Percentiles rank a stretch among this genome's conserved stretches.
phyloP scores from a whole-genome alignment of 2,797 vertebrate species.

The Myotis vivesi region DNA sequence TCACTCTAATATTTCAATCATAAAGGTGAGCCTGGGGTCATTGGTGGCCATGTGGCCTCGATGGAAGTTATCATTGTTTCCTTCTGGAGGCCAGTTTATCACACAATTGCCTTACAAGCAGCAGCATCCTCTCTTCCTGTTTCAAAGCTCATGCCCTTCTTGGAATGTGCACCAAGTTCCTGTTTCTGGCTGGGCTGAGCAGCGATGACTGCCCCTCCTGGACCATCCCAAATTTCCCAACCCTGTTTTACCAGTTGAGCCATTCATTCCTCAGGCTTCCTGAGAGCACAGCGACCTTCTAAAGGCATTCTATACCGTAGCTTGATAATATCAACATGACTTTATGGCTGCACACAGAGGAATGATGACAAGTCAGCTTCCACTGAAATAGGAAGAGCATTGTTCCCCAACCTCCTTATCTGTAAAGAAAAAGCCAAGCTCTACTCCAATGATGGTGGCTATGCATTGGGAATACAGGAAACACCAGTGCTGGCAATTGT shows the following conservation, averaged over 20 bases:
- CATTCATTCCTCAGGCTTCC: not conserved
- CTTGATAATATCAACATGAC: not conserved
- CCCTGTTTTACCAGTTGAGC: not conserved
- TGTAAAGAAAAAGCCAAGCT: not conserved
- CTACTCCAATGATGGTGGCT: not conserved
- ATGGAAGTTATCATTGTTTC: not conserved
- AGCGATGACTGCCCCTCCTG: not conserved
- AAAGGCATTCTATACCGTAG: not conserved
- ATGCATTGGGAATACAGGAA: not conserved
- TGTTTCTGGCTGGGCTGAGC: slow-evolving; percentile 37
- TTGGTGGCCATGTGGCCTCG: not conserved
- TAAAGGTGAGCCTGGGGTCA: not conserved
- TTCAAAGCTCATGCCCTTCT: slow-evolving; percentile 32
- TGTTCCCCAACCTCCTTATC: not conserved
- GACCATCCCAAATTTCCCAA: slow-evolving; percentile 21
- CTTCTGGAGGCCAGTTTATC: not conserved
- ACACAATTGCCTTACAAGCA: not conserved
- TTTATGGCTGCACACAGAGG: not conserved
- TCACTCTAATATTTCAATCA: not conserved
- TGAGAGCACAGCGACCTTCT: not conserved
- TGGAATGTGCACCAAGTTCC: slow-evolving; percentile 58
- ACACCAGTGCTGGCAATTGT: not conserved
- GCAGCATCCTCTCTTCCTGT: slow-evolving; percentile 18
- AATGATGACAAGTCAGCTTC: not conserved
- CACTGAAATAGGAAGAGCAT: not conserved